Evolutionary conservation across 2,797 vertebrate species (phyloP).

Genomic region (Pangasius mekongensis): DNA sequence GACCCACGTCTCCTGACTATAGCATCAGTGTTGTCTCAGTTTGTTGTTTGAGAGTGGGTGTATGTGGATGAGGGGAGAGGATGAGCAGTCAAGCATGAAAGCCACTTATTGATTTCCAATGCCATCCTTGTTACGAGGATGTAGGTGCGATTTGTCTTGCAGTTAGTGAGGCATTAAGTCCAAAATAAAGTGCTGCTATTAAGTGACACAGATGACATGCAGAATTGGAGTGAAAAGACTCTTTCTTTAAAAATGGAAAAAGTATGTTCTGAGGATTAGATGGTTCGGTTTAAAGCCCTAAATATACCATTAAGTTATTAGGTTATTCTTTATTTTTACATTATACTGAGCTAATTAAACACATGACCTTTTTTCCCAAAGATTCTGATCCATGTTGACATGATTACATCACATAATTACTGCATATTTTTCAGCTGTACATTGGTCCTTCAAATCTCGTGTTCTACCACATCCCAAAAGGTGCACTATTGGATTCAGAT

Average conservation of each 20-base stretch:
- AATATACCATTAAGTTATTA: not conserved
- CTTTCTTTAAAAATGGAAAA: slow-evolving; percentile 21
- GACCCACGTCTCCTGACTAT: not conserved
- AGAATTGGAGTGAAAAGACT: not conserved
- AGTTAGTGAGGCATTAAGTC: slow-evolving; percentile 59
- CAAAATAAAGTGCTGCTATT: slow-evolving; percentile 49
- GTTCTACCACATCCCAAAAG: not conserved
- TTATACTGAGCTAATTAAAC: not conserved
- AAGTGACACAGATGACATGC: slow-evolving; percentile 11
- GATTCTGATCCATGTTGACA: not conserved
- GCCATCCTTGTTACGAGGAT: slow-evolving; percentile 55
- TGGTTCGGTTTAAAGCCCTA: not conserved
- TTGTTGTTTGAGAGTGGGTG: slow-evolving; percentile 45
- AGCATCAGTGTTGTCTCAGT: slow-evolving; percentile 5
- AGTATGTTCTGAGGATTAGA: not conserved
- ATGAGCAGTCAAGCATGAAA: slow-evolving; percentile 53
- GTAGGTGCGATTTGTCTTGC: slow-evolving; percentile 58
- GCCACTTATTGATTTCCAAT: slow-evolving; percentile 65
- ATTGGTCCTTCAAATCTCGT: not conserved
- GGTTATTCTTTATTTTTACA: not conserved
- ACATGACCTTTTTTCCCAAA: not conserved
- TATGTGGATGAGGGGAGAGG: slow-evolving; percentile 18
- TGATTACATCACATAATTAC: not conserved
- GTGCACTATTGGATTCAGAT: not conserved
- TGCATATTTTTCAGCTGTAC: not conserved